Evolutionary conservation across 2,797 vertebrate genomes (phyloP).

Genomic region (Lithobates sylvaticus): DNA sequence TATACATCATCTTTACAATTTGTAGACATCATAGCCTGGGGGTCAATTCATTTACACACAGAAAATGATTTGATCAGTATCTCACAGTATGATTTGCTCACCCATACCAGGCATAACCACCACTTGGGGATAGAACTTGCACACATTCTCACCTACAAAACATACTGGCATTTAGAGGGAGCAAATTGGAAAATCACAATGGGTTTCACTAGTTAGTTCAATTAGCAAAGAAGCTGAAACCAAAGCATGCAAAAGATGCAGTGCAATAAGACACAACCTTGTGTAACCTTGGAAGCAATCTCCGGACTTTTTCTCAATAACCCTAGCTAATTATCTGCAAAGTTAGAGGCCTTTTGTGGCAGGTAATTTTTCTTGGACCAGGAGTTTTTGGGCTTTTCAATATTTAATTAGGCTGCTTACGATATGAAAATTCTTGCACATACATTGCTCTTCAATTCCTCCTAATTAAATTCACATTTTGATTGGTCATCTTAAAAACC

Average conservation of each 20-base stretch:
- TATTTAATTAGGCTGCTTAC: conserved; percentile 84
- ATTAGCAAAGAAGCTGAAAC: conserved; percentile 80
- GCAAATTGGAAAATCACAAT: conserved; percentile 77
- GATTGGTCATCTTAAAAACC: conserved; percentile 78
- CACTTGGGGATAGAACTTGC: conserved; percentile 69
- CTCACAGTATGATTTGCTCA: not conserved
- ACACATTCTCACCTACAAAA: conserved; percentile 73
- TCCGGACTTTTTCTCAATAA: conserved; percentile 68
- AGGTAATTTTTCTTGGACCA: conserved; percentile 80
- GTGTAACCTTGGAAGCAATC: conserved; percentile 74
- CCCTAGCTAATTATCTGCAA: conserved; percentile 81
- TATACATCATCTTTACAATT: too few relatives aligned
- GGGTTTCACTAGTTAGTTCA: conserved; percentile 80
- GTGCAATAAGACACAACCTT: conserved; percentile 79
- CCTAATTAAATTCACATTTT: conserved; percentile 80
- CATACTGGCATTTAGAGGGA: conserved; percentile 75
- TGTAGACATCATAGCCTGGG: not conserved
- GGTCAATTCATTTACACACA: not conserved
- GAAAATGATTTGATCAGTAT: not conserved
- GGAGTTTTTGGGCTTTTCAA: conserved; percentile 78
- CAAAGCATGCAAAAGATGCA: conserved; percentile 74
- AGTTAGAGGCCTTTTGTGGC: conserved; percentile 76
- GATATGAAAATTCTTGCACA: conserved; percentile 75
- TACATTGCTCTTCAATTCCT: conserved; percentile 73
- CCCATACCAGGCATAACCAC: not conserved